Conservation (phyloP, 2,888 invertebrate genomes). For the Timandra comae region DNA sequence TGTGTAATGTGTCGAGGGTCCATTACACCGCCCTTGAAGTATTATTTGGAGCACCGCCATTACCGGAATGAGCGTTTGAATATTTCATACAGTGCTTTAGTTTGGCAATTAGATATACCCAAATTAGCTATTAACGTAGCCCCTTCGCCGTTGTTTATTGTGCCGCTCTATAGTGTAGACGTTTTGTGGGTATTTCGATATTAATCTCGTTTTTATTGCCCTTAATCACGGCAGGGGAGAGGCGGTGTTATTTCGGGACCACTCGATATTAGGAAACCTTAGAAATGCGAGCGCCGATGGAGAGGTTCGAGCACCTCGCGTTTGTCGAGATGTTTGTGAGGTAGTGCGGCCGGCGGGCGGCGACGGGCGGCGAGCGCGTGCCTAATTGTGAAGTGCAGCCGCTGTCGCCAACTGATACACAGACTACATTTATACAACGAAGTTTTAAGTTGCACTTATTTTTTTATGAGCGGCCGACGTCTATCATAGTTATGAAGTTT, state of each 20-base stretch:
- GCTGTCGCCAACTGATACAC: slow-evolving; percentile 6
- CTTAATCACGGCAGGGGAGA: slow-evolving; percentile 17
- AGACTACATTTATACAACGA: no score
- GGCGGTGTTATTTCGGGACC: background rate
- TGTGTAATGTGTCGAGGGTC: slow-evolving; percentile 7
- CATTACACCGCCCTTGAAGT: slow-evolving; percentile 13
- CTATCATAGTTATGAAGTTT: slow-evolving; percentile 14
- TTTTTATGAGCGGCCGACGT: slow-evolving; percentile 9
- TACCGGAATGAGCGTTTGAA: slow-evolving; percentile 19
- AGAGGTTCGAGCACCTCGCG: no score
- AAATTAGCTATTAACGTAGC: slow-evolving; percentile 21
- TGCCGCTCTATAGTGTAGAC: slow-evolving; percentile 15
- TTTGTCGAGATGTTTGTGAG: no score
- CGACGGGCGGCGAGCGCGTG: no score
- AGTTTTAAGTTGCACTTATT: background rate
- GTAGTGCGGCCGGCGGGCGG: no score
- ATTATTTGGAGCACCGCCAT: slow-evolving; percentile 12
- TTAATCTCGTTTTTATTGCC: slow-evolving; percentile 23
- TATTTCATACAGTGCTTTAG: slow-evolving; percentile 23
- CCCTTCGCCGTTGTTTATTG: slow-evolving; percentile 20
- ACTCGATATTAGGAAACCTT: background rate
- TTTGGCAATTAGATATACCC: slow-evolving; percentile 24
- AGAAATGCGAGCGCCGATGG: no score
- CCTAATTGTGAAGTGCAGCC: no score
- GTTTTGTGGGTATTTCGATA: slow-evolving; percentile 23